Evolutionary conservation across 2,888 invertebrate genomes (phyloP), one percentile per base, ranked within the genome.

Genomic region (Tethea ocularis): DNA sequence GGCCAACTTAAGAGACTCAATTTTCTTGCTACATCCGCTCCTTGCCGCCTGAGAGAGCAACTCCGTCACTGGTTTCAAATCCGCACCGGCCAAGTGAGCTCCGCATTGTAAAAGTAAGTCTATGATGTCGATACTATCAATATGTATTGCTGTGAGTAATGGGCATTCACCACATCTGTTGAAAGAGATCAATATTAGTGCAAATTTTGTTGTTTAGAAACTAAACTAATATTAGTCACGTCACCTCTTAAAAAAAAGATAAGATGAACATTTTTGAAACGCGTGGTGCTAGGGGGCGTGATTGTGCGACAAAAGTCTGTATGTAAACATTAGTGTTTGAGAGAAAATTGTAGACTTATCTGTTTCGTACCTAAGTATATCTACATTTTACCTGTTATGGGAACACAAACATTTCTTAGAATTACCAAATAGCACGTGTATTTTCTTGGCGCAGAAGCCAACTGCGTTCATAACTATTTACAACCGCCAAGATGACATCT

Each of bases 81-180:
- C 92, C 0, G 94, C 93, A 10, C 93, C 93, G 0, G 94, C 94
- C 23, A 97, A 82, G 73, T 96, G 96, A 1, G 97, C 97, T 0
- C 98, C 98, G 69, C 97, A 96, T 70, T 95, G 94, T 13, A 95
- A 86, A 0, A 98, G 88, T 1, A 96, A 68, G 23, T 94, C 86
- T 57, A 98, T 96, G 11, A 95, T 94, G 52, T 93, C 91, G 17
- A 94, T 91, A 59, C 94, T 94, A 72, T 96, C 95, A 51, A 88
- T 88, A 51, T 95, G 89, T 0, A 97, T 94, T 0, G 97, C 97
- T 63, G 96, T 95, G 58, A 95, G 91, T 0, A 97, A 94, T 0
- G 95, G 96, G 22, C 95, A 96, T 71, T 94, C 95, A 65, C 95
- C 97, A 71, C 93, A 94, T 68, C 94, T 93, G 75, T 7, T 23